phyloP scores from a whole-genome alignment of 2,113 vertebrate genomes.

The Chaetodon auriga region DNA sequence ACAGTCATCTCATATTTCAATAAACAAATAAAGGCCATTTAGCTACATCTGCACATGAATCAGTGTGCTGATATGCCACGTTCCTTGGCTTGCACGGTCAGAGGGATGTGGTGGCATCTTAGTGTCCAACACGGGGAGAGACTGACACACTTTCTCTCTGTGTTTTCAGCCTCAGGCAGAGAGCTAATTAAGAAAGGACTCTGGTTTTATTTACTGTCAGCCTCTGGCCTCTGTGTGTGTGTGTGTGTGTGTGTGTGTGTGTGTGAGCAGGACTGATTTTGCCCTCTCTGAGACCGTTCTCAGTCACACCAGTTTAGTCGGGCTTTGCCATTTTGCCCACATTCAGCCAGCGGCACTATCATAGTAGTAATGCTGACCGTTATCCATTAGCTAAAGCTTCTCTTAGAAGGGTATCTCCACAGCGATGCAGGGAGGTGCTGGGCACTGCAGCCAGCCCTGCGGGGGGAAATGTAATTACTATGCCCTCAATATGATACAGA shows the following conservation, averaged over 20 bases:
- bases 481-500: conserved; percentile 58
- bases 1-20: not conserved
- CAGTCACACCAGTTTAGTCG: conserved; percentile 77
- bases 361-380: conserved; percentile 54
- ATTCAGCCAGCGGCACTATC: conserved; percentile 64
- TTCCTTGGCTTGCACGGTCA: conserved; percentile 48
- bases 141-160: conserved; percentile 81
- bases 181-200: conserved; percentile 81
- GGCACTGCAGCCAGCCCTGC: conserved; percentile 21
- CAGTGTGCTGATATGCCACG: conserved; percentile 17
- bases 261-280: conserved; percentile 42
- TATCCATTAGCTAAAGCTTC: conserved; percentile 51
- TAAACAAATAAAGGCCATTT: conserved; percentile 31
- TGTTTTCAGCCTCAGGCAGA: conserved; percentile 72
- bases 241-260: conserved; percentile 17
- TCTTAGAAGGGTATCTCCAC: conserved; percentile 46
- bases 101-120: conserved; percentile 58
- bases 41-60: conserved; percentile 20
- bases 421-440: conserved; percentile 38
- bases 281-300: conserved; percentile 62
- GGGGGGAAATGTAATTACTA: conserved; percentile 53
- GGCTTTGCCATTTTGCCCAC: conserved; percentile 71
- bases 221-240: conserved; percentile 64
- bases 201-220: conserved; percentile 84
- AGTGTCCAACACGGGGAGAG: conserved; percentile 68